A percentile compares a stretch with the other conserved stretches of the same genome.
Conservation (phyloP, 1,140 invertebrate genomes). For the Drepana arcuata region DNA sequence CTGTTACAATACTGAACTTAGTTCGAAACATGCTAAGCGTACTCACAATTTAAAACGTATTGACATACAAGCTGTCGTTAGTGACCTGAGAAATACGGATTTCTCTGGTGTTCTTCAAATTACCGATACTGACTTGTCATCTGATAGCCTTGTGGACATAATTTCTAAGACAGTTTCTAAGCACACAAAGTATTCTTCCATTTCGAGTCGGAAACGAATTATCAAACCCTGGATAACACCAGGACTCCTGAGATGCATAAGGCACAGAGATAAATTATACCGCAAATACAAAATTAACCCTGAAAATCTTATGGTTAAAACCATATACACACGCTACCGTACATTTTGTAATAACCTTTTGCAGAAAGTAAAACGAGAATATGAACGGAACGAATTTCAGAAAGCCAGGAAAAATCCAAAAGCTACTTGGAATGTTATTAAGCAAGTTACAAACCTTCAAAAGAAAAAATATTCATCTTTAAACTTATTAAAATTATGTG, state of each 20-base stretch:
- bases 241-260: conserved; percentile 9
- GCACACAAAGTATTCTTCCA: not conserved
- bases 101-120: too few species aligned
- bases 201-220: not conserved
- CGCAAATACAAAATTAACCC: conserved; percentile 3
- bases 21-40: not conserved
- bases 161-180: not conserved
- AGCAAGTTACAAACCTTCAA: not conserved
- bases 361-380: conserved; percentile 2
- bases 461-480: not conserved
- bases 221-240: conserved; percentile 9
- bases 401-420: conserved; percentile 2
- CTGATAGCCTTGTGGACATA: not conserved
- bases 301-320: conserved; percentile 1
- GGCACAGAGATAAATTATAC: conserved; percentile 10
- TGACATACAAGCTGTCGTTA: not conserved
- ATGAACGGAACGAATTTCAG: not conserved
- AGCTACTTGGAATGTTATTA: conserved; percentile 5
- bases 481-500: not conserved
- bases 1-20: not conserved
- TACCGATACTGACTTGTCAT: too few species aligned
- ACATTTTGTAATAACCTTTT: conserved; percentile 7
- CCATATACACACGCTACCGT: conserved; percentile 7
- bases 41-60: not conserved
- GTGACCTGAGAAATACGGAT: too few species aligned